A percentile compares a stretch with the other conserved stretches of the same genome.
Conservation (phyloP, 1,140 invertebrate genomes). For the Tribolium madens region DNA sequence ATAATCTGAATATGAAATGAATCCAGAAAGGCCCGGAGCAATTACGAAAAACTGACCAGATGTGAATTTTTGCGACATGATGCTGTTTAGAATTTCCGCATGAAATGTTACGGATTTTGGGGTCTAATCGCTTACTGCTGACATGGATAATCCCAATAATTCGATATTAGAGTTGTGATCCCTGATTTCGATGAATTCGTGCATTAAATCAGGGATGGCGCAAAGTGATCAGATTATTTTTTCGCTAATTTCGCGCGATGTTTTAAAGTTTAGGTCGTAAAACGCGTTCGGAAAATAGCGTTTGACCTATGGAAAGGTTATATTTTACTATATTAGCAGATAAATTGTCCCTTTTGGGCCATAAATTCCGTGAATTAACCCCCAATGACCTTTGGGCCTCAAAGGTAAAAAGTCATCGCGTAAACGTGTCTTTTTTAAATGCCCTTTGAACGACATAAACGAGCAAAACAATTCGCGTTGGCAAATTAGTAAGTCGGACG, state of each 20-base stretch:
- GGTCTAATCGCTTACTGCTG: slow-evolving; percentile 38
- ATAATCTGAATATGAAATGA: slow-evolving; percentile 41
- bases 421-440: slow-evolving; percentile 46
- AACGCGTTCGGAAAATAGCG: slow-evolving; percentile 31
- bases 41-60: slow-evolving; percentile 25
- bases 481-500: slow-evolving; percentile 39
- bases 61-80: not conserved
- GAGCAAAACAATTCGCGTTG: slow-evolving; percentile 17
- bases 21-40: not conserved
- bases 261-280: slow-evolving; percentile 32
- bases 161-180: slow-evolving; percentile 38
- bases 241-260: slow-evolving; percentile 10
- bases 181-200: slow-evolving; percentile 16
- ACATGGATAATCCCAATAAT: slow-evolving; percentile 46
- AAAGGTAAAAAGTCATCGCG: slow-evolving; percentile 59
- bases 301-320: slow-evolving; percentile 61
- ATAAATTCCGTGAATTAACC: slow-evolving; percentile 61
- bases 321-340: slow-evolving; percentile 59
- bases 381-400: slow-evolving; percentile 59
- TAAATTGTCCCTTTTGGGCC: slow-evolving; percentile 60
- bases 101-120: slow-evolving; percentile 2
- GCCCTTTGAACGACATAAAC: slow-evolving; percentile 40
- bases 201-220: slow-evolving; percentile 34
- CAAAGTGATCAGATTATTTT: slow-evolving; percentile 24
- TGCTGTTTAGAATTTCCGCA: slow-evolving; percentile 18